phyloP scores from a whole-genome alignment of 2,797 vertebrate genomes.

The Danio kyathit region DNA sequence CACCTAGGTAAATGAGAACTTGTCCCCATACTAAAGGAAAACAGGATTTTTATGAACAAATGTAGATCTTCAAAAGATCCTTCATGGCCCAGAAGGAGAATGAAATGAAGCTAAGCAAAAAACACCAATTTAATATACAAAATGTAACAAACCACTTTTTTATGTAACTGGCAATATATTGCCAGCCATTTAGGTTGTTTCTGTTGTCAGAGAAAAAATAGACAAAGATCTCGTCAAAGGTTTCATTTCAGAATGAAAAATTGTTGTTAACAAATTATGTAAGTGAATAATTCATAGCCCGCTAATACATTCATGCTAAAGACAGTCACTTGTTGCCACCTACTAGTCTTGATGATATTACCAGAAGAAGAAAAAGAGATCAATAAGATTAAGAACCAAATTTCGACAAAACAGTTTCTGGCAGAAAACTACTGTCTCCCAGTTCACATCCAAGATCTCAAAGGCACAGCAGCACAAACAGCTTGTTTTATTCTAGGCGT shows the following conservation, averaged over 20 bases:
- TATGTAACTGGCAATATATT: background rate
- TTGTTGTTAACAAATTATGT: background rate
- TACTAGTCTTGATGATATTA: background rate
- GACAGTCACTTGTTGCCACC: background rate
- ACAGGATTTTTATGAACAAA: background rate
- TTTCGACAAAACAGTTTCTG: background rate
- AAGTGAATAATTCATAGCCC: background rate
- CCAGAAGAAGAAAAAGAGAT: background rate
- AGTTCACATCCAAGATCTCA: conserved; percentile 7
- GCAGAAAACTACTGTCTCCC: background rate
- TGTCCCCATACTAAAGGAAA: no score
- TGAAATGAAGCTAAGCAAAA: conserved; percentile 1
- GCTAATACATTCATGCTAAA: no score
- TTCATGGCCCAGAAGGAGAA: background rate
- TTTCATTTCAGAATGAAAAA: background rate
- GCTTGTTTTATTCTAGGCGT: conserved; percentile 21
- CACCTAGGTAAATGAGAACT: no score
- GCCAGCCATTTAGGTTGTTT: background rate
- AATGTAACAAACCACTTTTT: background rate
- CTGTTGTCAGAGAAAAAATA: background rate
- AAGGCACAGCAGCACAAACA: conserved; percentile 23
- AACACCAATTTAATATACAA: background rate
- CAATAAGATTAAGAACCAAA: background rate
- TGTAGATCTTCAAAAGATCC: conserved; percentile 1
- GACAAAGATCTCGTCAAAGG: background rate